Conservation (phyloP, 2,797 vertebrate species). For the Novumbra hubbsi region DNA sequence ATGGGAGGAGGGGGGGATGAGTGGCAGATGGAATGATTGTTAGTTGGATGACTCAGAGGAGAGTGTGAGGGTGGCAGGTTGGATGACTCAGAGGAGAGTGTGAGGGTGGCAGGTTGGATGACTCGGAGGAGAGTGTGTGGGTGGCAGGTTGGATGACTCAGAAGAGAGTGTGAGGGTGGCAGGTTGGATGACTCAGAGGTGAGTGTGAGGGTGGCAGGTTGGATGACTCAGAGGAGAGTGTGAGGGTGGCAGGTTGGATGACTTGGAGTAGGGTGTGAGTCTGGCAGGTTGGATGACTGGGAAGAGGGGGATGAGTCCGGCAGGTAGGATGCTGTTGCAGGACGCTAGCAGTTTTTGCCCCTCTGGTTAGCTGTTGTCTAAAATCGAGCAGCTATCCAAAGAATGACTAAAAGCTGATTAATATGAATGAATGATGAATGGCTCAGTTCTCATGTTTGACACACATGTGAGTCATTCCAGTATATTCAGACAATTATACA, state of each 20-base stretch:
- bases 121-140: not conserved
- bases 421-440: conserved; percentile 4
- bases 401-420: not conserved
- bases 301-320: no score
- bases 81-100: not conserved
- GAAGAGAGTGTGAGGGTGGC: not conserved
- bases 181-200: not conserved
- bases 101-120: not conserved
- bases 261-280: no score
- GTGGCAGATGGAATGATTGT: not conserved
- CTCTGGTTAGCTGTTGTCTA: not conserved
- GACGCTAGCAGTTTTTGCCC: conserved; percentile 10
- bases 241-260: not conserved
- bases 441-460: not conserved
- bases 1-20: no score
- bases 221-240: not conserved
- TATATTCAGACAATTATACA: not conserved
- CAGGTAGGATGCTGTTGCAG: not conserved
- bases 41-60: not conserved
- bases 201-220: not conserved
- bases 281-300: not conserved
- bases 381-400: not conserved
- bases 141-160: not conserved
- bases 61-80: not conserved
- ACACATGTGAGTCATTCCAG: not conserved